Evolutionary conservation across 2,888 invertebrate genomes (phyloP), one percentile per base, ranked within the genome.

Genomic region (Agrochola circellaris): DNA sequence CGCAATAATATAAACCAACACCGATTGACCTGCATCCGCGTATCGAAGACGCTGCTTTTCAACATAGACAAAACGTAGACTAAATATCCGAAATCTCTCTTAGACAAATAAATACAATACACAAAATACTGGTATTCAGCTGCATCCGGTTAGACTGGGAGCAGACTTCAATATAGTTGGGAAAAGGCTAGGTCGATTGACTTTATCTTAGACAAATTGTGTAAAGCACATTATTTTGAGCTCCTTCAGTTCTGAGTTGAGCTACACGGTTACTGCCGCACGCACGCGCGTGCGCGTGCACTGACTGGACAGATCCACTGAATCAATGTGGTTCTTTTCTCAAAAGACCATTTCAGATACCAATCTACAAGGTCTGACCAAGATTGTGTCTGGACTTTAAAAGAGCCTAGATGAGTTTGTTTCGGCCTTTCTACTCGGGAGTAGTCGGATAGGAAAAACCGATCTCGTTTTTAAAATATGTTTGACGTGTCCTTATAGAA

Each of bases 1-100:
- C 23, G 26, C 7, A 38, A 48, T 64, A 23, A 26, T 6, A 42
- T 20, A 56, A 34, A 56, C 20, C n/a, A 61, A 45, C 23, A 26
- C 26, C 4, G 17, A 26, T 26, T 30, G 38, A 45, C 15, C 48
- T 75, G 38, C 17, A 66, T 58, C 42, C 51, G 74, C 0, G 5
- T 48, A 48, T 20, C 0, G 13, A 51, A 61, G 17, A 45, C 20
- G n/a, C 20, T 30, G 23, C 11, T 74, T 30, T 48, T 6, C n/a
- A n/a, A 67, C 56, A 1, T 38, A 81, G 20, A 62, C 26, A 8
- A 61, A 67, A 38, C 13, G n/a, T n/a, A 62, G 34, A 58, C 48
- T 64, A 30, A 82, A 82, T 60, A 68, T 26, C 11, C 11, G 8
- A 62, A 4, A 51, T 20, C 45, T 13, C 26, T 34, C 17, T 30